Base-by-base conservation (phyloP, 2,797 vertebrate species). In the Denticeps clupeoides region DNA sequence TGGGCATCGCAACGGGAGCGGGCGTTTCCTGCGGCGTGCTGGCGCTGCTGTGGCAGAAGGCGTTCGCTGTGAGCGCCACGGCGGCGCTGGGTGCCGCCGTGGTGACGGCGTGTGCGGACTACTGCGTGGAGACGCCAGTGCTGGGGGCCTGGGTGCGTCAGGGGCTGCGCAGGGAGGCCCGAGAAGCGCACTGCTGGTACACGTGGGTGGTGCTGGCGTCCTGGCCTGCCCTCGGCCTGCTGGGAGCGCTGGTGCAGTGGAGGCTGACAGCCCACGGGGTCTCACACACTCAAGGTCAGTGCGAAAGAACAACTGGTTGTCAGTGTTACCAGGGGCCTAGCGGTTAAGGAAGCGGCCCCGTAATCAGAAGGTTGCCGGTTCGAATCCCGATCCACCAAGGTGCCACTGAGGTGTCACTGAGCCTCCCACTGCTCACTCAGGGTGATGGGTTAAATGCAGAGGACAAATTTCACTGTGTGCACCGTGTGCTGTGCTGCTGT, bases 231-330 rank as follows among this genome's bases (percentile, higher is more conserved):
- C 57, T 92, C 31, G 73, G 82, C 56, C 32, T 81, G 31, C 58
- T 79, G 4, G 87, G 86, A n/a, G 53, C 71, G 27, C 51, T 89
- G 58, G 75, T 89, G 48, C 91, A 93, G 47, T 88, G 84, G 85
- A 86, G 75, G 53, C 60, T 89, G 45, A 88, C 85, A 6, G 82
- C 85, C 11, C 71, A 72, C 25, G 84, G 83, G 51, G 53, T 72
- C 19, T 80, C 73, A 38, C 87, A 87, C 50, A 60, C 41, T 24
- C 70, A 82, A 19, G 82, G 90, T 93, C 69, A 82, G 82, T 59
- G 5, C 3, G 10, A 9, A 23, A 35, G 16, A 11, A 13, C 24
- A 21, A n/a, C n/a, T n/a, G n/a, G n/a, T n/a, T n/a, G n/a, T n/a
- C n/a, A n/a, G n/a, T n/a, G n/a, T n/a, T n/a, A n/a, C n/a, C n/a